Percentiles rank a stretch among this genome's conserved stretches.
Conservation (phyloP, 2,888 invertebrate species). For the Prosopocoilus inquinatus region DNA sequence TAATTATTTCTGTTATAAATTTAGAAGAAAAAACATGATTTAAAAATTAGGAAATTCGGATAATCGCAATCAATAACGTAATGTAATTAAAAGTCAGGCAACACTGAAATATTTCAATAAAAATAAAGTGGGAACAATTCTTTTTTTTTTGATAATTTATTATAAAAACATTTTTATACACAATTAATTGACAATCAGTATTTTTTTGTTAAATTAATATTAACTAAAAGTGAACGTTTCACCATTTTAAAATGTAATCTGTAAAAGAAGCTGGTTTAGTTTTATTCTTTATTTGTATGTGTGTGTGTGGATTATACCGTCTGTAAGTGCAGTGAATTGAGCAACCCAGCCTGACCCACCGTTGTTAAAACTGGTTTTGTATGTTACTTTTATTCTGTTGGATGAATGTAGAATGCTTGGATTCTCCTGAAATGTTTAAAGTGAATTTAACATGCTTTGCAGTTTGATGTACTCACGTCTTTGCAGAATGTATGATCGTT, state of each 20-base stretch:
- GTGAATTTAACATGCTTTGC: background rate
- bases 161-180: too few relatives aligned
- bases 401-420: slow-evolving; percentile 60
- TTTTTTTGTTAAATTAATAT: too few relatives aligned
- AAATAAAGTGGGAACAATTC: too few relatives aligned
- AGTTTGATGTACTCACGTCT: slow-evolving; percentile 45
- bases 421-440: slow-evolving; percentile 45
- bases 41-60: too few relatives aligned
- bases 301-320: slow-evolving; percentile 12
- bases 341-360: slow-evolving; percentile 70
- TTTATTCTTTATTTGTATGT: background rate
- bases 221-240: background rate
- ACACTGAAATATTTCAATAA: too few relatives aligned
- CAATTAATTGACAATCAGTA: too few relatives aligned
- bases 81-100: too few relatives aligned
- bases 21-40: too few relatives aligned
- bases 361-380: slow-evolving; percentile 65
- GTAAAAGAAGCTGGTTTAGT: background rate
- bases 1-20: too few relatives aligned
- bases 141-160: too few relatives aligned
- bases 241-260: background rate
- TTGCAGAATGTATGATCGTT: slow-evolving; percentile 48
- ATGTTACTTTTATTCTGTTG: slow-evolving; percentile 61
- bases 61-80: too few relatives aligned
- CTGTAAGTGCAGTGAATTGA: slow-evolving; percentile 38